phyloP scores from a whole-genome alignment of 2,797 vertebrate genomes.

The Euthynnus affinis region DNA sequence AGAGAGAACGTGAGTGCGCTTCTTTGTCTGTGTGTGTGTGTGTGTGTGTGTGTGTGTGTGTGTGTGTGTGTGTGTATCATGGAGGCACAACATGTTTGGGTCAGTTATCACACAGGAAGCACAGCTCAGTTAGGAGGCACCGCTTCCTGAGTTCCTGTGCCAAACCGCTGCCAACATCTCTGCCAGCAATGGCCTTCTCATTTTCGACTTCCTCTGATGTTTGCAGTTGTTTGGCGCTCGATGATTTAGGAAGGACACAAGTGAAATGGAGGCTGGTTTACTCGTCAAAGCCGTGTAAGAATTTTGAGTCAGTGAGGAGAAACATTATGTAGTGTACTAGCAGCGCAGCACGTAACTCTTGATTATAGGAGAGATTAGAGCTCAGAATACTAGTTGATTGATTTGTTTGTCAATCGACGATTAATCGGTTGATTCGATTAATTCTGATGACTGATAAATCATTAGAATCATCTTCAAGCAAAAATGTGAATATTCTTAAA shows the following conservation, averaged over 20 bases:
- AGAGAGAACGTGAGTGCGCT: slow-evolving; percentile 3
- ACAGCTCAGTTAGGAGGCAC: slow-evolving; percentile 80
- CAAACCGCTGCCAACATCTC: slow-evolving; percentile 72
- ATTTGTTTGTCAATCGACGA: background rate
- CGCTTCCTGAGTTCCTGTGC: slow-evolving; percentile 76
- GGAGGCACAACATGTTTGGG: slow-evolving; percentile 65
- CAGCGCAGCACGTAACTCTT: background rate
- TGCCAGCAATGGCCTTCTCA: slow-evolving; percentile 61
- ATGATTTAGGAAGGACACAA: slow-evolving; percentile 20
- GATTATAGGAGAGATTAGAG: background rate
- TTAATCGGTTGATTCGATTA: no score
- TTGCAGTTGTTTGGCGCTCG: slow-evolving; percentile 41
- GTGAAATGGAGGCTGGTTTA: slow-evolving; percentile 15
- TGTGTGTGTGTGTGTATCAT: slow-evolving; percentile 18
- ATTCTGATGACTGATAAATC: no score
- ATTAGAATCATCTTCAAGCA: background rate
- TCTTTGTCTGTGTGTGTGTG: slow-evolving; percentile 25
- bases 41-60: slow-evolving; percentile 6
- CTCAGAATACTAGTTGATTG: background rate
- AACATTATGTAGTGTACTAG: no score
- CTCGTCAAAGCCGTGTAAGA: background rate
- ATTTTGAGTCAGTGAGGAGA: background rate
- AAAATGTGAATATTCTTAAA: background rate
- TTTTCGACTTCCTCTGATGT: slow-evolving; percentile 65
- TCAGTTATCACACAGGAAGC: slow-evolving; percentile 85